Conservation (phyloP, 2,888 invertebrate genomes). For the Protodeltote pygarga region DNA sequence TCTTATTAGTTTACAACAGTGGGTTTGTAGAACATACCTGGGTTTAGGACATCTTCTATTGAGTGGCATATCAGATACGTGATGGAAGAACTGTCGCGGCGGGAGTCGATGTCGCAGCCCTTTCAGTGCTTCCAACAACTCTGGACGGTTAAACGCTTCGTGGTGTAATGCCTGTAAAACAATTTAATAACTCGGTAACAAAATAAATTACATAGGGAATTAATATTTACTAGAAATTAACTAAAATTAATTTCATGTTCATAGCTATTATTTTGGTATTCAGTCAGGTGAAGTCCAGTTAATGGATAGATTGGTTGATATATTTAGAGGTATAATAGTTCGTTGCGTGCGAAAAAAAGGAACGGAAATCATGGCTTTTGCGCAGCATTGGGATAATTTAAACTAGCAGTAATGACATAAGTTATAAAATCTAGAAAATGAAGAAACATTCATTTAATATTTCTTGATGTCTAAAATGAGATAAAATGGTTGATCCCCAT, state of each 20-base stretch:
- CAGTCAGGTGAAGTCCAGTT: too few species aligned
- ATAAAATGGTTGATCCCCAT: neutral
- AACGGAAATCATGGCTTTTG: too few species aligned
- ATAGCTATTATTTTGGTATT: neutral
- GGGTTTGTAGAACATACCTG: conserved; percentile 53
- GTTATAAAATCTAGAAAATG: too few species aligned
- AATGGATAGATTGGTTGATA: too few species aligned
- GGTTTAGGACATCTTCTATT: conserved; percentile 68
- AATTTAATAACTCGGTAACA: neutral
- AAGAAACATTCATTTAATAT: too few species aligned
- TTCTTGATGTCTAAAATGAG: neutral
- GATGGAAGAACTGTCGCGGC: conserved; percentile 80
- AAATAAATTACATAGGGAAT: too few species aligned
- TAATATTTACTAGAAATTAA: too few species aligned
- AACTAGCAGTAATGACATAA: too few species aligned
- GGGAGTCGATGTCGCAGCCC: conserved; percentile 81
- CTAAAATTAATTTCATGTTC: too few species aligned
- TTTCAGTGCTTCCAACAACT: conserved; percentile 69
- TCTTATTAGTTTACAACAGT: neutral
- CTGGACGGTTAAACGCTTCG: conserved; percentile 84
- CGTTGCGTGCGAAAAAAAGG: too few species aligned
- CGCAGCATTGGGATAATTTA: too few species aligned
- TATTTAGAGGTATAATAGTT: neutral
- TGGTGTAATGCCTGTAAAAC: conserved; percentile 86
- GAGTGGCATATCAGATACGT: conserved; percentile 77